These are phyloP conservation scores for Seladonia tumulorum DNA, from an alignment of 2,888 invertebrate genomes.

Conservation along the genomic window DNA sequence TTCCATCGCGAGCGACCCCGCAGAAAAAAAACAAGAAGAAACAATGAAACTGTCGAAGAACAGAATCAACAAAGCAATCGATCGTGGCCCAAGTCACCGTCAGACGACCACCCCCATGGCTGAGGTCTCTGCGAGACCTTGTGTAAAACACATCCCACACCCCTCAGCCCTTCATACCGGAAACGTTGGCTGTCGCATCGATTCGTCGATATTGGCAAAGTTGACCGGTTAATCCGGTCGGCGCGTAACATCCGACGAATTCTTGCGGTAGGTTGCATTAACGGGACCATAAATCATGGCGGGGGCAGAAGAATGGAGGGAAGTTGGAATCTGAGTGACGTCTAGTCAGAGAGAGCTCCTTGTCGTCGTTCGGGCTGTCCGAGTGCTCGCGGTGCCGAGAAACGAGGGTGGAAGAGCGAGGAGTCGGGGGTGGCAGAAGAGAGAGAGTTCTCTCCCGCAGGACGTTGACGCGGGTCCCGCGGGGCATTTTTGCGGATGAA, in stretches of 20 bases:
- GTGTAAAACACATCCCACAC: background rate
- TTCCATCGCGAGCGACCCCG: too few species aligned
- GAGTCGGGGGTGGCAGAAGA: slow-evolving; percentile 21
- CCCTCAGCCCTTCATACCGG: too few species aligned
- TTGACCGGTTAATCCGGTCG: slow-evolving; percentile 50
- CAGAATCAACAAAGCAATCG: background rate
- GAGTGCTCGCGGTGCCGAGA: slow-evolving; percentile 63
- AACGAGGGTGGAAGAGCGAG: slow-evolving; percentile 34
- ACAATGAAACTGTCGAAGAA: background rate
- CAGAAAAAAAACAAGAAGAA: too few species aligned
- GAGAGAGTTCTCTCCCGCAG: slow-evolving; percentile 55
- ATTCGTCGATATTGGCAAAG: slow-evolving; percentile 4
- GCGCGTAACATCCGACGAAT: slow-evolving; percentile 55
- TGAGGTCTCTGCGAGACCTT: background rate
- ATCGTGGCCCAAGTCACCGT: background rate
- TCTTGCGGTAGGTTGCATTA: slow-evolving; percentile 70
- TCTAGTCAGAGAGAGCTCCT: slow-evolving; percentile 70
- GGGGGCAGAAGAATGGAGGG: slow-evolving; percentile 66
- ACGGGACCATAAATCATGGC: slow-evolving; percentile 78
- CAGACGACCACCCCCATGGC: background rate
- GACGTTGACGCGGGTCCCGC: slow-evolving; percentile 83
- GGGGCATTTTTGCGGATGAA: slow-evolving; percentile 82
- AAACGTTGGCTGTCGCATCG: background rate
- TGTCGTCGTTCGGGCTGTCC: slow-evolving; percentile 66
- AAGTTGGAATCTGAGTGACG: slow-evolving; percentile 74